phyloP scores from a whole-genome alignment of 92 coral and sea anemone genomes.

The Virgularia gustaviana region DNA sequence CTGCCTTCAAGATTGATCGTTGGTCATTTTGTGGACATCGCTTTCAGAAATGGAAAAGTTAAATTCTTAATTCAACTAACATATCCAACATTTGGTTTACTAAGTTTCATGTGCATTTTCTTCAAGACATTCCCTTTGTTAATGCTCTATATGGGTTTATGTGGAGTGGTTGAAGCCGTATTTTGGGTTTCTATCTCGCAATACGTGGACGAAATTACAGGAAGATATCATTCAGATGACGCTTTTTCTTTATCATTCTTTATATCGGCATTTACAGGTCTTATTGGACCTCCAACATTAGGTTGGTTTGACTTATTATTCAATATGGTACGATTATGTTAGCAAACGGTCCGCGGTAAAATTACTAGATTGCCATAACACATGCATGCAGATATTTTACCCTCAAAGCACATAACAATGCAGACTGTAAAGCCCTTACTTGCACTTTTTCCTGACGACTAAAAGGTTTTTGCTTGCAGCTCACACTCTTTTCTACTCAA shows the following conservation, averaged over 20 bases:
- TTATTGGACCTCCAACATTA: background rate
- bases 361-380: too few species aligned
- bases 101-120: constrained; percentile 1
- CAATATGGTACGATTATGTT: too few species aligned
- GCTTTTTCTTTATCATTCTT: background rate
- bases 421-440: too few species aligned
- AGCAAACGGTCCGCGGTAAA: too few species aligned
- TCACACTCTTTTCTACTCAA: too few species aligned
- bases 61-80: background rate
- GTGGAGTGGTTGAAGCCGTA: constrained; percentile 7
- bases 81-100: background rate
- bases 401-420: too few species aligned
- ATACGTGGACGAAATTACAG: background rate
- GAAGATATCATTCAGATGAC: constrained; percentile 6
- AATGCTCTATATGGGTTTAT: constrained; percentile 9
- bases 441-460: too few species aligned
- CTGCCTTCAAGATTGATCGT: background rate
- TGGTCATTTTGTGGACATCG: background rate
- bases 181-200: background rate
- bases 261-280: background rate
- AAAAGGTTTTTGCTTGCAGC: too few species aligned
- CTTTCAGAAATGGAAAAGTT: constrained; percentile 1
- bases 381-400: too few species aligned
- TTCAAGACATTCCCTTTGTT: background rate
- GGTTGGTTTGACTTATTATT: background rate